Evolutionary conservation across 2,797 vertebrate species (phyloP).

Genomic region (Chiroxiphia lanceolata): DNA sequence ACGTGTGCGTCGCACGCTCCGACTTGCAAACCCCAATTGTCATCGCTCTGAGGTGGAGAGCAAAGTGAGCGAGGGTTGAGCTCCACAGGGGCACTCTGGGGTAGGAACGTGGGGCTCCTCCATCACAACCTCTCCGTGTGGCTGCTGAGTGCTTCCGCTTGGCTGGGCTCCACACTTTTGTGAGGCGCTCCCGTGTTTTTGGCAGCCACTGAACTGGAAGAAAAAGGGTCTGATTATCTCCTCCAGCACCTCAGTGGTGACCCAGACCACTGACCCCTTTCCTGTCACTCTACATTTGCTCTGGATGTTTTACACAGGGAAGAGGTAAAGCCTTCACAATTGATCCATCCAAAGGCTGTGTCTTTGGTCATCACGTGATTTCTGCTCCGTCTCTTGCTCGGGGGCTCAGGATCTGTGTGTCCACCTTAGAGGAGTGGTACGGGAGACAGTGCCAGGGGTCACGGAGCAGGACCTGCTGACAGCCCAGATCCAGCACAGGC

Average conservation of each 20-base stretch:
- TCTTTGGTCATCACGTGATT: not conserved
- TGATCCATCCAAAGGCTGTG: not conserved
- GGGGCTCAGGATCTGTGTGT: not conserved
- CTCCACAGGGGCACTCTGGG: accelerated
- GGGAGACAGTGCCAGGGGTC: not conserved
- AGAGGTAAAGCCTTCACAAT: not conserved
- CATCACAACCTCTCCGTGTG: not conserved
- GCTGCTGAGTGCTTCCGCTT: not conserved
- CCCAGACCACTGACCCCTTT: conserved; percentile 37
- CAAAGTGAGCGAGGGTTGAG: not conserved
- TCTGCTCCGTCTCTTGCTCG: not conserved
- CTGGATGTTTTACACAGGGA: conserved; percentile 34
- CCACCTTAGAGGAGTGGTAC: accelerated
- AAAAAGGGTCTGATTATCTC: conserved; percentile 62
- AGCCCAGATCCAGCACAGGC: not conserved
- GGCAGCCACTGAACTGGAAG: conserved; percentile 73
- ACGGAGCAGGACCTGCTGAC: not conserved
- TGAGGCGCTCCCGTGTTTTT: conserved; percentile 15
- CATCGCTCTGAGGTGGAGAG: accelerated
- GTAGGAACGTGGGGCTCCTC: not conserved
- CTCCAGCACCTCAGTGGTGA: conserved; percentile 41
- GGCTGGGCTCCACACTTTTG: not conserved
- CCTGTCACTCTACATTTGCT: conserved; percentile 59
- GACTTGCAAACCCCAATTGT: accelerated
- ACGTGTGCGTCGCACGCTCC: accelerated